Percentiles rank a stretch among this genome's conserved stretches.
phyloP scores from a whole-genome alignment of 2,888 invertebrate species.

The Bimastos eiseni region DNA sequence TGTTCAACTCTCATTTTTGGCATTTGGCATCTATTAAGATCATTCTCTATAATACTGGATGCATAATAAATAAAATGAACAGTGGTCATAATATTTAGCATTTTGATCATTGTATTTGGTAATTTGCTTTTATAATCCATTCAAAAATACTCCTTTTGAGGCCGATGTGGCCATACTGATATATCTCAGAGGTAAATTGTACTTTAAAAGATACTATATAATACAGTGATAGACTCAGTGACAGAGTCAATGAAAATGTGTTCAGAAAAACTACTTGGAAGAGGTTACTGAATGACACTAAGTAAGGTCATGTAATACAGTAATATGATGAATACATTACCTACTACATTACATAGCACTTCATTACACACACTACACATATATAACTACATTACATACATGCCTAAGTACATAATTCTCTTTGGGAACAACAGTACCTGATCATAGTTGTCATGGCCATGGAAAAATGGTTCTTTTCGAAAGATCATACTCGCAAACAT shows the following conservation, averaged over 20 bases:
- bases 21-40: background rate
- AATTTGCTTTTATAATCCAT: background rate
- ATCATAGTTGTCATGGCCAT: slow-evolving; percentile 99
- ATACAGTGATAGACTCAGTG: too few species aligned
- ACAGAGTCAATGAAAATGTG: too few species aligned
- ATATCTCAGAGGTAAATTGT: background rate
- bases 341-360: background rate
- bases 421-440: slow-evolving; percentile 67
- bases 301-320: background rate
- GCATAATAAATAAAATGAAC: background rate
- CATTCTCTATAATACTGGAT: background rate
- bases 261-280: background rate
- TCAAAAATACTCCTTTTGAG: background rate
- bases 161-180: background rate
- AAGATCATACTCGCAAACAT: slow-evolving; percentile 99
- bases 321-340: slow-evolving; percentile 2
- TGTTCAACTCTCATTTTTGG: background rate
- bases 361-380: background rate
- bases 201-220: background rate
- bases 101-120: background rate
- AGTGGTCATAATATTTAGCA: background rate
- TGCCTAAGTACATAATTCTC: background rate
- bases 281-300: background rate
- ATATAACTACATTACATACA: background rate
- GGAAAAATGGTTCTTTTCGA: slow-evolving; percentile 98